Evolutionary conservation across 2,113 vertebrate genomes (phyloP).

Genomic region (Fukomys damarensis): DNA sequence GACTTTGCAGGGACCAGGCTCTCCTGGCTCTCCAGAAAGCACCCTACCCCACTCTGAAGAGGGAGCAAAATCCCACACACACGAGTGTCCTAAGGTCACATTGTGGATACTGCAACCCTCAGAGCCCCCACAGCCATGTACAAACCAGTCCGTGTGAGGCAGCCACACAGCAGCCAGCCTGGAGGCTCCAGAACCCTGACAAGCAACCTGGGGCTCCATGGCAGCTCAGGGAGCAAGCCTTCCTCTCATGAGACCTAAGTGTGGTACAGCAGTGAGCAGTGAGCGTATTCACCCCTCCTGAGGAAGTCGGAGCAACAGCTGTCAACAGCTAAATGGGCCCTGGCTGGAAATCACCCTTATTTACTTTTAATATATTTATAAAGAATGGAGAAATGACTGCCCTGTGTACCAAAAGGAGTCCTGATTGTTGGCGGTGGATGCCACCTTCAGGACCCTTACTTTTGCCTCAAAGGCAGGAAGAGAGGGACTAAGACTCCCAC

Average conservation of each 20-base stretch:
- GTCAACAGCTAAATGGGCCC: not conserved
- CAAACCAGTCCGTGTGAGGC: rapidly evolving
- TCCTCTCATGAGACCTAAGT: not conserved
- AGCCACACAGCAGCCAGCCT: rapidly evolving
- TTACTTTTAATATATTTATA: not conserved
- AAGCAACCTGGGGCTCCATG: not conserved
- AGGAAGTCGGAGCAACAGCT: not conserved
- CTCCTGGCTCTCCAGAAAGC: not conserved
- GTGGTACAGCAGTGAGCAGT: rapidly evolving
- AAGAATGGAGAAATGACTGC: not conserved
- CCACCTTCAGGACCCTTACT: not conserved
- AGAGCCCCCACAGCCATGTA: rapidly evolving
- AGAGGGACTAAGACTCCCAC: rapidly evolving
- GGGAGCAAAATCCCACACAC: not conserved
- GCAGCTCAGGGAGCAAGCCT: rapidly evolving
- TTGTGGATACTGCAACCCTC: not conserved
- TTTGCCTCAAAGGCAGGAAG: not conserved
- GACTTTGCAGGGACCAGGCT: not conserved
- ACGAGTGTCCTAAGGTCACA: rapidly evolving
- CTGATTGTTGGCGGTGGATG: not conserved
- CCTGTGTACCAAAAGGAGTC: not conserved
- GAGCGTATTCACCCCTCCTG: rapidly evolving
- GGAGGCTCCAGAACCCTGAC: not conserved
- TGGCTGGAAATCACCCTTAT: not conserved
- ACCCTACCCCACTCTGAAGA: not conserved